Evolutionary conservation across 2,888 invertebrate species (phyloP).

Genomic region (Frankliniella fusca): DNA sequence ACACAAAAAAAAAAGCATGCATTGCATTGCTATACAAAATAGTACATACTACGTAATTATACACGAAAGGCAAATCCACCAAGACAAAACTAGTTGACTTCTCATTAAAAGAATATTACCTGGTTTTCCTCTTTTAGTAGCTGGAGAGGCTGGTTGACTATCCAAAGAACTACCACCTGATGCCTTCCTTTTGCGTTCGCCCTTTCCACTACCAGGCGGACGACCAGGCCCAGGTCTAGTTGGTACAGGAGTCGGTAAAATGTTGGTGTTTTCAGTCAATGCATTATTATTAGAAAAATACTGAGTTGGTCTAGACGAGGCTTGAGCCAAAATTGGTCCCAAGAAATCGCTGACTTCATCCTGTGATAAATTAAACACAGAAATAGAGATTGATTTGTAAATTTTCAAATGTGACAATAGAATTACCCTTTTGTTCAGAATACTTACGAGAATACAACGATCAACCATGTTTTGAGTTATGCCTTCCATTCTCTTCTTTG

Average conservation of each 20-base stretch:
- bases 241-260: neutral
- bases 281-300: neutral
- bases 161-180: neutral
- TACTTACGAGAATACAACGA: constrained; percentile 62
- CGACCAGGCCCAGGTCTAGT: neutral
- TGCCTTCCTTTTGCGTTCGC: neutral
- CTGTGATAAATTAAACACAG: neutral
- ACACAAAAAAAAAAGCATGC: neutral
- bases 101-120: neutral
- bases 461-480: constrained; percentile 78
- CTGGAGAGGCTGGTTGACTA: neutral
- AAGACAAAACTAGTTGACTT: neutral
- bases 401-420: neutral
- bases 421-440: neutral
- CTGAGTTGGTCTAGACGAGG: neutral
- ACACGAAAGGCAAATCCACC: neutral
- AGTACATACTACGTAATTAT: neutral
- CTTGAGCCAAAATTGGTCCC: neutral
- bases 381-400: neutral
- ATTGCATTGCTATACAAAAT: neutral
- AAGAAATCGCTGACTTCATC: constrained; percentile 14
- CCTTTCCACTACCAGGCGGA: constrained; percentile 6
- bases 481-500: constrained; percentile 66
- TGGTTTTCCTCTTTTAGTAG: neutral
- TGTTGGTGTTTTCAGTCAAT: neutral